Evolutionary conservation across 2,888 invertebrate genomes (phyloP).

Genomic region (Lycocerus yunnanus): DNA sequence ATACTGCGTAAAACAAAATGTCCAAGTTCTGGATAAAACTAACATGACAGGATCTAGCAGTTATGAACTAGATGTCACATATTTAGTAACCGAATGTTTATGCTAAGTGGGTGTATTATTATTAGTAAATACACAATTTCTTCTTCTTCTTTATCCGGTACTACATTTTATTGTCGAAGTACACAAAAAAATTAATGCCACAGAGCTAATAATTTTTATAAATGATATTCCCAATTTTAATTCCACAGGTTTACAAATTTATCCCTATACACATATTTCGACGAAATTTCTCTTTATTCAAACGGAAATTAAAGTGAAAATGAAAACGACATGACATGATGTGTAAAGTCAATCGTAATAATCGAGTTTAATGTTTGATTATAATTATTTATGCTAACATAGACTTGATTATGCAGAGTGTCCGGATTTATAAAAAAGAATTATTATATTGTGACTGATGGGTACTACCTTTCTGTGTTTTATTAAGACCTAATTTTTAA

Average conservation of each 20-base stretch:
- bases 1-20: too few species aligned
- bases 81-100: too few species aligned
- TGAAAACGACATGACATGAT: background rate
- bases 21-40: too few species aligned
- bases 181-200: too few species aligned
- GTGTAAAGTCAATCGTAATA: background rate
- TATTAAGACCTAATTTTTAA: background rate
- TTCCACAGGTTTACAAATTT: background rate
- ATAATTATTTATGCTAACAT: background rate
- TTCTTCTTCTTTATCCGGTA: too few species aligned
- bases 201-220: too few species aligned
- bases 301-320: background rate
- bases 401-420: background rate
- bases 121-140: too few species aligned
- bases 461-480: too few species aligned
- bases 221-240: background rate
- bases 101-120: too few species aligned
- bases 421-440: background rate
- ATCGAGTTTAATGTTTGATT: background rate
- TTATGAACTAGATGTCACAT: too few species aligned
- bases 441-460: background rate
- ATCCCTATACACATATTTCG: background rate
- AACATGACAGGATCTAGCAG: too few species aligned
- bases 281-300: conserved; percentile 1
- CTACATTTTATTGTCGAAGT: too few species aligned